Evolutionary conservation across 2,888 invertebrate species (phyloP), one percentile per base, ranked within the genome.

Genomic region (Lobophora halterata): DNA sequence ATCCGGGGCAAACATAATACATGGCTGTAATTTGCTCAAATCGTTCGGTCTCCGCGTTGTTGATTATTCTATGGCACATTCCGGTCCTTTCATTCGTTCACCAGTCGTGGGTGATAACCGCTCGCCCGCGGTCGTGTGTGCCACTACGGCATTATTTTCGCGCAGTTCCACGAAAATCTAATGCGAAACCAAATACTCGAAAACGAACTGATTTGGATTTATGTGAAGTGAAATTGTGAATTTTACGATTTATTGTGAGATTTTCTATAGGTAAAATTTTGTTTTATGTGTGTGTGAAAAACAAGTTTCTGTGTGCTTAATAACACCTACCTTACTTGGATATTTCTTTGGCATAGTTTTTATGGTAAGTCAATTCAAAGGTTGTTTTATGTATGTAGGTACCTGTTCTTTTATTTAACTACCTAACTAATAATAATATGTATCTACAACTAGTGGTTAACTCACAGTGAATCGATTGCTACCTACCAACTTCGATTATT

Each of bases 81-180:
- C 61, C 68, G 56, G 39, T 66, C 71, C 62, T 67, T 72, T 65
- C 55, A 52, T 62, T 76, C 78, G 17, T 17, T 23, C 40, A 37
- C 27, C 67, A 83, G 85, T 85, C 76, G 73, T 65, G 67, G 59
- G 61, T 78, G 82, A 81, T 82, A 82, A 79, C 74, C 70, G 72
- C 45, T 50, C 17, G 31, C 25, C 10, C 44, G 27, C 19, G 59
- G 73, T 64, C 58, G 80, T 71, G 50, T 49, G 49, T 43, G 49
- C 38, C 52, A 35, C 42, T n/a, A n/a, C n/a, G n/a, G 44, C 49
- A 14, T 39, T 46, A 51, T 45, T 41, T 61, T 69, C 79, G 62
- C 71, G 73, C 37, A 62, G 63, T 66, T 64, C 64, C 54, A 52
- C 46, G 42, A 39, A 39, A 44, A 25, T 48, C 49, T 39, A 70